These are phyloP conservation scores for Oenanthe melanoleuca DNA, from an alignment of 2,113 vertebrate species.

Conservation along the genomic window DNA sequence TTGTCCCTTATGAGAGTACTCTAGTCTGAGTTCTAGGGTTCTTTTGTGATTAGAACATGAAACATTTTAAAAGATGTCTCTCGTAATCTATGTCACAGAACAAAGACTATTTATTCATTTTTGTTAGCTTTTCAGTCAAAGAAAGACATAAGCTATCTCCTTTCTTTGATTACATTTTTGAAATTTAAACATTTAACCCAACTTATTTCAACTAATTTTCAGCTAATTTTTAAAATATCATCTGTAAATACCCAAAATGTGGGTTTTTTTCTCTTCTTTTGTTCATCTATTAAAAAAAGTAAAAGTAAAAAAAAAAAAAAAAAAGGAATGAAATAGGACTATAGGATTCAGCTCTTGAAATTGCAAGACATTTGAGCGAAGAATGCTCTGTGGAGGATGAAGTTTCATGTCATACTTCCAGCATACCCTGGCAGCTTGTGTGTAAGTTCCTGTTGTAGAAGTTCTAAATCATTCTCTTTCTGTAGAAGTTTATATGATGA, in stretches of 20 bases:
- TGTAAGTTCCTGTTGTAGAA: not conserved
- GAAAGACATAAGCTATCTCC: not conserved
- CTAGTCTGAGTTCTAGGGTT: not conserved
- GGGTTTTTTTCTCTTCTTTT: not conserved
- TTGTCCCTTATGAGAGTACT: not conserved
- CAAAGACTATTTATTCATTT: not conserved
- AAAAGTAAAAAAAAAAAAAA: not conserved
- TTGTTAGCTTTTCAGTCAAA: not conserved
- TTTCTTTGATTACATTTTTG: not conserved
- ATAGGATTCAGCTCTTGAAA: not conserved
- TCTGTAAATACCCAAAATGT: not conserved
- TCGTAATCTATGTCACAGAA: not conserved
- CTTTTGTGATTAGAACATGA: not conserved
- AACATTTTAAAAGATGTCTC: not conserved
- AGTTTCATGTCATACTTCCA: not conserved
- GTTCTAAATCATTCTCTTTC: not conserved
- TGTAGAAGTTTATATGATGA: not conserved
- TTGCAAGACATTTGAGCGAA: not conserved
- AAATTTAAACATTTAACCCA: not conserved
- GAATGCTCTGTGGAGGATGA: not conserved
- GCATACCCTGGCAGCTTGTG: not conserved
- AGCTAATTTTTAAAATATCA: not conserved
- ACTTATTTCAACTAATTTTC: not conserved
- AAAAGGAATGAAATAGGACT: not conserved
- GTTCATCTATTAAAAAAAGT: not conserved